Evolutionary conservation across 2,888 invertebrate species (phyloP), one percentile per base, ranked within the genome.

Genomic region (Nomada ruficornis): DNA sequence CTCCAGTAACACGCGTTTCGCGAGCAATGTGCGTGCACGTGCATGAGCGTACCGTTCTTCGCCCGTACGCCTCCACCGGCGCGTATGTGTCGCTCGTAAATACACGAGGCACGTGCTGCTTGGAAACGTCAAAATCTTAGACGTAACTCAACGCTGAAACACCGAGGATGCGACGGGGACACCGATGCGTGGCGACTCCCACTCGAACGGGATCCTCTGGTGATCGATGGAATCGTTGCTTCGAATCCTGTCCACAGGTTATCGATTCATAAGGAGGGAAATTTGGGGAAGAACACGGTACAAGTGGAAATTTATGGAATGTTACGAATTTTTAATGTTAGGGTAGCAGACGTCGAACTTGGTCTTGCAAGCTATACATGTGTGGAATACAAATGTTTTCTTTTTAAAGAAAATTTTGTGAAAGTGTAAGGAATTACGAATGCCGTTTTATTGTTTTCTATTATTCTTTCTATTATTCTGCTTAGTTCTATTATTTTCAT

Each of bases 71-170:
- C 55, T 70, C 62, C 20, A 26, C 64, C 36, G 42, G 20, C 29
- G 29, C 11, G 87, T 82, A 88, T 90, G 90, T 87, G 90, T 88
- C 87, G 91, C 91, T 90, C 86, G 91, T 92, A 92, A 92, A 92
- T 91, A 92, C 89, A 91, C 92, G 88, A 91, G 92, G 92, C 92
- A 92, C 93, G 93, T 91, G 93, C 91, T 91, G 87, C 86, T 85
- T 88, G 86, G 87, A 89, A 90, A 92, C 89, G 90, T 91, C 91
- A 90, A 91, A 91, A 93, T 90, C 86, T 88, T 86, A 84, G 86
- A 85, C 86, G 85, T 82, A 84, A 84, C 86, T 87, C 83, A 79
- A 80, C 47, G 71, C 44, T 69, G 63, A 36, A 36, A 36, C 70
- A 63, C 57, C 59, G 29, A 5, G 36, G 36, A 36, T 36, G 36